Percentiles rank a stretch among this genome's conserved stretches.
These are phyloP conservation scores for Forbesichthys papilliferus DNA, from an alignment of 2,113 vertebrate genomes.

Conservation along the genomic window DNA sequence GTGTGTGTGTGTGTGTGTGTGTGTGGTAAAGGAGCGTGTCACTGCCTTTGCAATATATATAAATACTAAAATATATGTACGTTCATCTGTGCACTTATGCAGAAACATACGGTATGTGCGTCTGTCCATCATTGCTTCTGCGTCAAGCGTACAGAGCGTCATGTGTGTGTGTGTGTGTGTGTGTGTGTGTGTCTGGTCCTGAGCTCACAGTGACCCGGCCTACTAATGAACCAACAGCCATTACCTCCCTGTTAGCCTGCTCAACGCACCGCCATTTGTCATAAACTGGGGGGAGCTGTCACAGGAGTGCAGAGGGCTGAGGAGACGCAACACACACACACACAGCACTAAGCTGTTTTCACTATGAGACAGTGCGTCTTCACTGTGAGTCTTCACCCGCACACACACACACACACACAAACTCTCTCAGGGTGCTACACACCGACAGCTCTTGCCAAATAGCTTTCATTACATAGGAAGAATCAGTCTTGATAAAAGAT, in stretches of 20 bases:
- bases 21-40: neutral
- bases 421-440: conserved; percentile 46
- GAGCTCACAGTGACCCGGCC: conserved; percentile 53
- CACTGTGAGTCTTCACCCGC: neutral
- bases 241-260: conserved; percentile 63
- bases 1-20: conserved; percentile 10
- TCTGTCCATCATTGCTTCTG: conserved; percentile 16
- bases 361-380: conserved; percentile 44
- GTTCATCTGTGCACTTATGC: neutral
- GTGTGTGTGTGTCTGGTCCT: conserved; percentile 23
- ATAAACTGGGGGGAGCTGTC: conserved; percentile 60
- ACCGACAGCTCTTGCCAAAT: conserved; percentile 64
- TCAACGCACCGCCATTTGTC: conserved; percentile 63
- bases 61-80: too few relatives aligned
- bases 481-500: conserved; percentile 71
- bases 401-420: neutral
- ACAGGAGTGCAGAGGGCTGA: conserved; percentile 37
- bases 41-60: neutral
- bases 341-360: conserved; percentile 41
- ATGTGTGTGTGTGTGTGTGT: conserved; percentile 8
- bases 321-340: conserved; percentile 39
- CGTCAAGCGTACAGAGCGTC: neutral
- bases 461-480: conserved; percentile 65
- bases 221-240: conserved; percentile 63
- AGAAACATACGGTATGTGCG: neutral